Conservation (phyloP, 2,113 vertebrate genomes). For the Ctenomys sociabilis region DNA sequence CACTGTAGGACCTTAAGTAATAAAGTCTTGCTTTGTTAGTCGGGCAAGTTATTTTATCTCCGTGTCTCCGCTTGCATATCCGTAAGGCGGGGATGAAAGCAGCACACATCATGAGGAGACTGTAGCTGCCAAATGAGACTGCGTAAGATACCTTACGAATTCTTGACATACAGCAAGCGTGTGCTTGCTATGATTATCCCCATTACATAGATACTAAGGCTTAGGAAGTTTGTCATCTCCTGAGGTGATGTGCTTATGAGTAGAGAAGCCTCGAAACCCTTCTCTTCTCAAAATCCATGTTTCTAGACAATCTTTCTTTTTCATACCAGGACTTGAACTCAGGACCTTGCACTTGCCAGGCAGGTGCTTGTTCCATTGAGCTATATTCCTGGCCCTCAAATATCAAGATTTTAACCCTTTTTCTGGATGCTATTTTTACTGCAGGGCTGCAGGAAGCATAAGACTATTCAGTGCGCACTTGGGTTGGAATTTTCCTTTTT, state of each 20-base stretch:
- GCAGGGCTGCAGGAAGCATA: background rate
- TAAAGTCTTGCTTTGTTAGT: too few relatives aligned
- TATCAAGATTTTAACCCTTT: background rate
- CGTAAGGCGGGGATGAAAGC: background rate
- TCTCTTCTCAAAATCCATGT: background rate
- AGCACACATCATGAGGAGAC: background rate
- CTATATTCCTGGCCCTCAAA: background rate
- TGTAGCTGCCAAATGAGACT: background rate
- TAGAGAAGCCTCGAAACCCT: background rate
- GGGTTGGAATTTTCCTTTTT: constrained; percentile 35
- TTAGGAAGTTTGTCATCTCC: background rate
- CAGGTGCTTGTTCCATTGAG: too few relatives aligned
- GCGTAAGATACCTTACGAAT: background rate
- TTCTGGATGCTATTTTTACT: background rate
- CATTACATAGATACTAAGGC: background rate
- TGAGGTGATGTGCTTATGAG: background rate
- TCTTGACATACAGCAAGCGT: background rate
- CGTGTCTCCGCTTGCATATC: background rate
- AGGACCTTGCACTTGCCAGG: too few relatives aligned
- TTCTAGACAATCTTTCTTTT: background rate
- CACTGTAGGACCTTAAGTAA: background rate
- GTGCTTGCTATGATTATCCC: background rate
- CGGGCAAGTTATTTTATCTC: background rate
- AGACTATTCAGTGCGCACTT: background rate
- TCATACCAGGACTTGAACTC: too few relatives aligned